Base-by-base conservation (phyloP, 1,140 invertebrate species). In the Scaptodrosophila lebanonensis region DNA sequence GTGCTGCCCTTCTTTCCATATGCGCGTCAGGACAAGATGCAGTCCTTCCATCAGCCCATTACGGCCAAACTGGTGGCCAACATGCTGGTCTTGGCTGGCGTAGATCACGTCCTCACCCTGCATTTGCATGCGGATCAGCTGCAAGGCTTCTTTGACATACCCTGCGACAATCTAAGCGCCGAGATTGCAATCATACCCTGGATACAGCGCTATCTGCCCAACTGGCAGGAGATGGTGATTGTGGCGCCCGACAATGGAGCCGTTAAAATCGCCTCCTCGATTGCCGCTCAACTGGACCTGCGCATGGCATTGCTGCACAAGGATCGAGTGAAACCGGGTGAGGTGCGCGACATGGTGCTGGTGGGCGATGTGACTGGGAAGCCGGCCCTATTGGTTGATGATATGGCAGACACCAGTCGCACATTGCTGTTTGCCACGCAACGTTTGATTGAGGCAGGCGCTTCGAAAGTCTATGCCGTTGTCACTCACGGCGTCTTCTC, bases 51-150 rank as follows among this genome's bases (percentile, higher is more conserved):
- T 2, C 22, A 30, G 17, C 59, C 59, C 0, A 62, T 62, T 5
- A 45, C 44, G 2, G 59, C 59, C 47, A 62, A 62, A 29, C 13
- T 62, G 30, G 59, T 62, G n/a, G 59, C 59, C n/a, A 57, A 57
- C 7, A 30, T 62, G 44, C 33, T 59, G 0, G 13, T 13, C 2
- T 20, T 13, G 0, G 56, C 48, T 4, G 59, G 38, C 0, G 52
- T 20, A 0, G 42, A 57, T 36, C 51, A 25, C 1, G 45, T 57
- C 2, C 11, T 63, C 1, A 57, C 45, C 1, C 13, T 63, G 45
- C 30, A 63, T 7, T 13, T 63, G 44, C 59, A 63, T n/a, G 20
- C 45, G 1, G 7, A 9, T 3, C 59, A 63, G 32, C 7, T 63
- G 2, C 59, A 63, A 45, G 59, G 52, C 4, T 63, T 63, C 18